Percentiles rank a stretch among this genome's conserved stretches.
phyloP scores from a whole-genome alignment of 2,888 invertebrate species.

The Drosophila antonietae region DNA sequence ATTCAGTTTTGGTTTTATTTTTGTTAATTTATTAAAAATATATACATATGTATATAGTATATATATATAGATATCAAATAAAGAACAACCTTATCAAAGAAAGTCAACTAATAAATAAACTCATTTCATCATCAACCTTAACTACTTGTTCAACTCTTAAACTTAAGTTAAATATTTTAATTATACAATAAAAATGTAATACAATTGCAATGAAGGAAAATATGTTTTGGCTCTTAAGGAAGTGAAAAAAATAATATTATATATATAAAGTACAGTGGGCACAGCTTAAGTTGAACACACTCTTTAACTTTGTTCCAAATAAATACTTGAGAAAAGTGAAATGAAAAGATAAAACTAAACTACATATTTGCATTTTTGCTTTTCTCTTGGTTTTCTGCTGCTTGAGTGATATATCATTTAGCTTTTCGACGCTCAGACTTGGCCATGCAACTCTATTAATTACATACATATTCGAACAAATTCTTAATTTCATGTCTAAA shows the following conservation, averaged over 20 bases:
- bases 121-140: slow-evolving; percentile 34
- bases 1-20: slow-evolving; percentile 19
- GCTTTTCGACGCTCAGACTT: slow-evolving; percentile 35
- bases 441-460: slow-evolving; percentile 36
- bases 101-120: slow-evolving; percentile 34
- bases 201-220: slow-evolving; percentile 31
- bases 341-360: not conserved
- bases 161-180: slow-evolving; percentile 17
- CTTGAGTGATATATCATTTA: slow-evolving; percentile 44
- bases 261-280: slow-evolving; percentile 51
- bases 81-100: slow-evolving; percentile 44
- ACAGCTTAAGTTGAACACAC: slow-evolving; percentile 48
- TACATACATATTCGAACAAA: slow-evolving; percentile 52
- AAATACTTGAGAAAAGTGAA: slow-evolving; percentile 31
- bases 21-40: slow-evolving; percentile 55
- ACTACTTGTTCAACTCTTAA: slow-evolving; percentile 20
- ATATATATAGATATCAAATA: slow-evolving; percentile 38
- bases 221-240: slow-evolving; percentile 49
- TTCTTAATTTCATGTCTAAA: slow-evolving; percentile 51
- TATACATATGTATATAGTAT: slow-evolving; percentile 23
- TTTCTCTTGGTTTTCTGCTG: not conserved
- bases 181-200: slow-evolving; percentile 8
- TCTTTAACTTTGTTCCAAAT: slow-evolving; percentile 42
- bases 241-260: slow-evolving; percentile 2
- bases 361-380: not conserved